Evolutionary conservation across 2,113 vertebrate genomes (phyloP).

Genomic region (Daubentonia madagascariensis): DNA sequence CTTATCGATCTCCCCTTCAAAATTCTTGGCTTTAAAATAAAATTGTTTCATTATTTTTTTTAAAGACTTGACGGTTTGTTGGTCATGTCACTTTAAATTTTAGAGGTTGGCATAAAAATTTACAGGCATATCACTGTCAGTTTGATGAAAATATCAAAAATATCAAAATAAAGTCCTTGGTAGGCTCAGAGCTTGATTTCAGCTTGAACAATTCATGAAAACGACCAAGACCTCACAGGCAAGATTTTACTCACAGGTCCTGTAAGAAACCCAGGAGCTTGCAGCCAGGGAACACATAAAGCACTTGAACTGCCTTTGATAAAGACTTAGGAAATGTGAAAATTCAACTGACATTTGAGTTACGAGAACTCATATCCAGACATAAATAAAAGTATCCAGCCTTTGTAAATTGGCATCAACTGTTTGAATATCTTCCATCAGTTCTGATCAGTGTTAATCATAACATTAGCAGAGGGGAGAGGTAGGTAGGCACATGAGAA

Average conservation of each 20-base stretch:
- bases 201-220: background rate
- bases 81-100: slow-evolving; percentile 23
- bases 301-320: background rate
- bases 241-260: background rate
- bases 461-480: background rate
- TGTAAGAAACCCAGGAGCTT: background rate
- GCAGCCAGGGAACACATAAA: background rate
- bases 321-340: background rate
- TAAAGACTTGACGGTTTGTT: slow-evolving; percentile 27
- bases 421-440: background rate
- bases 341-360: background rate
- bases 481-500: background rate
- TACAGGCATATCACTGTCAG: slow-evolving; percentile 3
- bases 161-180: background rate
- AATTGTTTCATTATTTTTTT: slow-evolving; percentile 33
- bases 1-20: slow-evolving; percentile 28
- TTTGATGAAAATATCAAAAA: background rate
- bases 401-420: background rate
- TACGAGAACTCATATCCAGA: background rate
- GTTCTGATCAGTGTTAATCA: slow-evolving; percentile 22
- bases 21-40: slow-evolving; percentile 48
- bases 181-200: background rate
- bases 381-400: background rate
- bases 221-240: background rate
- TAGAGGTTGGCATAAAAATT: background rate